A percentile compares a stretch with the other conserved stretches of the same genome.
phyloP scores from a whole-genome alignment of 2,888 invertebrate species.

The Orgyia antiqua region DNA sequence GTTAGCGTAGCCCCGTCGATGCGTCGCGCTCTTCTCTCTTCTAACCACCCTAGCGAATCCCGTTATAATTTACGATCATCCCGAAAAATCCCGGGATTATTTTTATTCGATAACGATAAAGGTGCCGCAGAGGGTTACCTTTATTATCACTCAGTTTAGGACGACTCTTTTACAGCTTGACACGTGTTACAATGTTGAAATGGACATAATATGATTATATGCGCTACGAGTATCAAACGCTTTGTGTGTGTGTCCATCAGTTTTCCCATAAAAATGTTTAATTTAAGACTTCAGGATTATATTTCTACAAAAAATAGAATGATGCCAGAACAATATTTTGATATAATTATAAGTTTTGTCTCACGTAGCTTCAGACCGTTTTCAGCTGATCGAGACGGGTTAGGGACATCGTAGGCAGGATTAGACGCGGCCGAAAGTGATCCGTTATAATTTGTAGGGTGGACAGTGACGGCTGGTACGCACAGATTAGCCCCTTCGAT shows the following conservation, averaged over 20 bases:
- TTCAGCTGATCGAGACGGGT: slow-evolving; percentile 36
- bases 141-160: slow-evolving; percentile 73
- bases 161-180: slow-evolving; percentile 69
- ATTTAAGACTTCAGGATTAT: too few species aligned
- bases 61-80: slow-evolving; percentile 76
- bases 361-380: slow-evolving; percentile 22
- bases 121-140: slow-evolving; percentile 72
- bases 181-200: slow-evolving; percentile 52
- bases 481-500: slow-evolving; percentile 77
- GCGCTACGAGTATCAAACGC: too few species aligned
- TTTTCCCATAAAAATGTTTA: too few species aligned
- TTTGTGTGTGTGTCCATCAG: too few species aligned
- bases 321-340: too few species aligned
- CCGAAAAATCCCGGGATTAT: slow-evolving; percentile 74
- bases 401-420: slow-evolving; percentile 39
- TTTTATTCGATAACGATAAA: slow-evolving; percentile 78
- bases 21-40: slow-evolving; percentile 34
- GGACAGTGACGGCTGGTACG: slow-evolving; percentile 75
- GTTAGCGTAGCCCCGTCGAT: slow-evolving; percentile 22
- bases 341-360: slow-evolving; percentile 11
- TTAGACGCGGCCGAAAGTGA: slow-evolving; percentile 69
- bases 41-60: slow-evolving; percentile 53
- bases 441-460: slow-evolving; percentile 73
- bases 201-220: too few species aligned
- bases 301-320: too few species aligned